These are phyloP conservation scores for Vulpes vulpes DNA, from an alignment of 2,113 vertebrate species.

Conservation along the genomic window DNA sequence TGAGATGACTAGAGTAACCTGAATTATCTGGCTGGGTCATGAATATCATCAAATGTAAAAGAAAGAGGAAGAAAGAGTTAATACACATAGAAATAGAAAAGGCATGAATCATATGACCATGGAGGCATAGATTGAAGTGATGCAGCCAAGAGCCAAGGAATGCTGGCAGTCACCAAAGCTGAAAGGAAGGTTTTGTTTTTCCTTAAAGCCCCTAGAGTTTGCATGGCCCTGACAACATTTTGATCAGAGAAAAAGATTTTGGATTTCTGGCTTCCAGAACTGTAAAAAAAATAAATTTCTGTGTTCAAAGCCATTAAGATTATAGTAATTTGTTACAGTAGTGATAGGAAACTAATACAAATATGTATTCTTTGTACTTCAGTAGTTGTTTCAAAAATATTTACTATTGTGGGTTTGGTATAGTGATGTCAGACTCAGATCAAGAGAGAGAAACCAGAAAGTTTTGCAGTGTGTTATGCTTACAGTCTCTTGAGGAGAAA, in stretches of 20 bases:
- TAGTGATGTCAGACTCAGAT: not conserved
- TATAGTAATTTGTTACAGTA: not conserved
- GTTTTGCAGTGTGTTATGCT: not conserved
- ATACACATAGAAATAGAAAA: not conserved
- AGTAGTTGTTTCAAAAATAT: not conserved
- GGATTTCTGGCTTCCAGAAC: not conserved
- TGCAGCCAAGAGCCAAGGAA: not conserved
- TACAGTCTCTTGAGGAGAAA: not conserved
- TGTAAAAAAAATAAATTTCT: not conserved
- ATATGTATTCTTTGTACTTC: not conserved
- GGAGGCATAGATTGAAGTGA: not conserved
- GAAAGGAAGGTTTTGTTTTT: not conserved
- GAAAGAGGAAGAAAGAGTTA: not conserved
- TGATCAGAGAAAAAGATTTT: not conserved
- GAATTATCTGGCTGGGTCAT: not conserved
- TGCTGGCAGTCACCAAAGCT: not conserved
- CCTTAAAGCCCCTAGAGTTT: not conserved
- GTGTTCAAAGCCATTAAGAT: not conserved
- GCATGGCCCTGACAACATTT: not conserved
- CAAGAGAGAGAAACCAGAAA: not conserved
- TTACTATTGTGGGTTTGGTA: not conserved
- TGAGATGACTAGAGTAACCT: not conserved
- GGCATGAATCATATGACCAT: no score
- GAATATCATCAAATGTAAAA: not conserved
- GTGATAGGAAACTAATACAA: not conserved